Evolutionary conservation across 2,888 invertebrate genomes (phyloP), one percentile per base, ranked within the genome.

Genomic region (Clepsis dumicolana): DNA sequence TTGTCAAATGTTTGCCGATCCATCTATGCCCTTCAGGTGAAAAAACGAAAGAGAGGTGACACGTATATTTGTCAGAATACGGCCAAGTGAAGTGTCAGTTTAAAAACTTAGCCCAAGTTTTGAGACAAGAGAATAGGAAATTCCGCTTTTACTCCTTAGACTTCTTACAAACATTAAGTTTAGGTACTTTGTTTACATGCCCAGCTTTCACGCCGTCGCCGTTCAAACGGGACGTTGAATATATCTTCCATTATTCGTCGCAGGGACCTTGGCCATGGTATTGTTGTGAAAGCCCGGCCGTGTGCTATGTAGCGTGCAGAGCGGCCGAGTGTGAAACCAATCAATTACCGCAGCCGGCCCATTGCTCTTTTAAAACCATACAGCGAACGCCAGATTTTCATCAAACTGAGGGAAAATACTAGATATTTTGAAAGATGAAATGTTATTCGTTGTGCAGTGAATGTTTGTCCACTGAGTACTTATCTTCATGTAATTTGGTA

Each of bases 291-390:
- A 64, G 10, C 64, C 61, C 64, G 71, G 68, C 62, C 67, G 71
- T 75, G 71, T 74, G 70, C 73, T 71, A 63, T 75, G 77, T 79
- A 77, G 71, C 79, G 78, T 73, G 75, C 70, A 57, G 73, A 38
- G 65, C 77, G 76, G 61, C 76, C 76, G 76, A 77, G 77, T 80
- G 85, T 82, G 79, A 84, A 83, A 76, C 78, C 77, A 80, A 85
- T 86, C 83, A 81, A 82, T 85, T 83, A 82, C 75, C 70, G 69
- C 72, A 73, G 70, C 71, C 70, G 71, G 24, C 71, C 71, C 71
- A 52, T 38, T 27, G 56, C 63, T 57, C 57, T 53, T 64, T 59
- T 57, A 52, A 59, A 63, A 63, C 52, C 57, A 16, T 54, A 44
- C 32, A 32, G 25, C 14, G 16, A 21, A 12, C 44, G 50, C 7